These are phyloP conservation scores for Cephus nigrinus DNA, from an alignment of 2,888 invertebrate genomes.

Conservation along the genomic window DNA sequence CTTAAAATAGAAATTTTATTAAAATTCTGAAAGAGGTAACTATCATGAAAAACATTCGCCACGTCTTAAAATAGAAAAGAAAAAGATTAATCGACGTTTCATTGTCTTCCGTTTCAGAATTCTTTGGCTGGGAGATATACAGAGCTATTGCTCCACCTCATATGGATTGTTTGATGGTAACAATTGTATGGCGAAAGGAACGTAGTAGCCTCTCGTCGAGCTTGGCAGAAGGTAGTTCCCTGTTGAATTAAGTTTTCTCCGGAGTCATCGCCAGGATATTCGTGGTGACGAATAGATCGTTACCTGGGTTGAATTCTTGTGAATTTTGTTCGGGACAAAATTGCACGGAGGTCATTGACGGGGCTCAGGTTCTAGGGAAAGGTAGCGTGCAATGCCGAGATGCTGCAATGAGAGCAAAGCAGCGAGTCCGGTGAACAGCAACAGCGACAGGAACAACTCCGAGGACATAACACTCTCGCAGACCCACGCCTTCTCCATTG, in stretches of 20 bases:
- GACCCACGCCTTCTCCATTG: slow-evolving; percentile 50
- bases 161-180: not conserved
- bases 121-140: not conserved
- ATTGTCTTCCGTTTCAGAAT: not conserved
- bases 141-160: not conserved
- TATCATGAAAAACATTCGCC: not conserved
- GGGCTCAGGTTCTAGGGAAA: not conserved
- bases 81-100: not conserved
- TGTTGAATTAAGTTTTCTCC: not conserved
- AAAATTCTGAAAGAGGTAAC: not conserved
- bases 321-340: not conserved
- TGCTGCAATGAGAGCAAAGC: slow-evolving; percentile 64
- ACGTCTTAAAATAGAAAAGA: not conserved
- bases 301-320: not conserved
- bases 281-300: not conserved
- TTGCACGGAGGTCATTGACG: not conserved
- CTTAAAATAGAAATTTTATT: not conserved
- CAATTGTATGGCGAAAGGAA: not conserved
- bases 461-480: slow-evolving; percentile 55
- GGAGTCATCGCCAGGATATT: not conserved
- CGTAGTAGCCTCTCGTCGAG: not conserved
- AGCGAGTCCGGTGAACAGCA: slow-evolving; percentile 61
- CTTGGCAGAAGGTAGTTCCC: not conserved
- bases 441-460: slow-evolving; percentile 49
- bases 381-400: slow-evolving; percentile 64